Conservation (phyloP, 2,113 vertebrate species). For the Morone chrysops region DNA sequence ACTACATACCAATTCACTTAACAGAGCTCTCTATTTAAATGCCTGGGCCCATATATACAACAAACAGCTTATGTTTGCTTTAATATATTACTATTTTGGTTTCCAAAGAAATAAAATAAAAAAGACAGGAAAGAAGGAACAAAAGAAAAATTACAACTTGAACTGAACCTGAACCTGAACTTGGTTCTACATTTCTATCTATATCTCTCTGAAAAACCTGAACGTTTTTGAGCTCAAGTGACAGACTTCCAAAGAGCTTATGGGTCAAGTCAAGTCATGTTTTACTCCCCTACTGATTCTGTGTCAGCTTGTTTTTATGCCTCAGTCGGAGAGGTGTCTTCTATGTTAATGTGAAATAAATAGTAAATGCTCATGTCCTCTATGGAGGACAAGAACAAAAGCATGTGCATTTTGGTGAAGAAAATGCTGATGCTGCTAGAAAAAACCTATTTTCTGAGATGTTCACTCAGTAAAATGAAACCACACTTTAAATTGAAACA, state of each 20-base stretch:
- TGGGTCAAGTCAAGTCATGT: neutral
- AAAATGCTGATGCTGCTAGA: slow-evolving; percentile 48
- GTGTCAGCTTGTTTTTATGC: neutral
- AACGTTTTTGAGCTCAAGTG: neutral
- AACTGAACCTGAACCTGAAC: neutral
- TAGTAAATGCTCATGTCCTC: slow-evolving; percentile 42
- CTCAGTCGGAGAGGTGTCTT: slow-evolving; percentile 11
- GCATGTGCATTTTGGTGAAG: slow-evolving; percentile 26
- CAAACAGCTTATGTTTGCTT: neutral
- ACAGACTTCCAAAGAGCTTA: slow-evolving; percentile 1
- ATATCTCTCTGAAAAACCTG: neutral
- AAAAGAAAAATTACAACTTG: too few species aligned
- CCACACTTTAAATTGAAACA: slow-evolving; percentile 49
- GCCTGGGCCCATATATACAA: neutral
- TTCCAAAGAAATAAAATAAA: too few species aligned
- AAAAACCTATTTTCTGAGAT: slow-evolving; percentile 26
- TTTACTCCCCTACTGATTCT: neutral
- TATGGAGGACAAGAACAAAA: slow-evolving; percentile 51
- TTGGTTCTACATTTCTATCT: neutral
- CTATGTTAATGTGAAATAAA: slow-evolving; percentile 36
- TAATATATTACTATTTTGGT: neutral
- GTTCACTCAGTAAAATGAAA: slow-evolving; percentile 22
- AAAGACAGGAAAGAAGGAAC: too few species aligned
- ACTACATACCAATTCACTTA: neutral
- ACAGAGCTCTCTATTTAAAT: neutral